Evolutionary conservation across 2,113 vertebrate species (phyloP).

Genomic region (Microcebus ravelobensis): DNA sequence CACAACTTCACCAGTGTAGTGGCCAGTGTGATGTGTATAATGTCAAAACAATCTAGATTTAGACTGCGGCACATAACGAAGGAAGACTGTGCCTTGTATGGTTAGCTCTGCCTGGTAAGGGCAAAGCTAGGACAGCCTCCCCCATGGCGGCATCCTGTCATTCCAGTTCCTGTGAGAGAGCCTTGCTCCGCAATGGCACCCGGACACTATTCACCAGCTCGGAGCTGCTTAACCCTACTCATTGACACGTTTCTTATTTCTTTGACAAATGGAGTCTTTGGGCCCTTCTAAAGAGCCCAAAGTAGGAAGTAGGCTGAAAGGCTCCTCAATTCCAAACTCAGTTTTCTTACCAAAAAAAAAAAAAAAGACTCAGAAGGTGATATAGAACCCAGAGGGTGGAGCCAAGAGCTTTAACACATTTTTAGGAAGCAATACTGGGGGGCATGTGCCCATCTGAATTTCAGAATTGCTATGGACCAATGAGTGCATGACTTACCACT

Average conservation of each 20-base stretch:
- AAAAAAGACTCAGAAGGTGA: neutral
- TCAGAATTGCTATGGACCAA: neutral
- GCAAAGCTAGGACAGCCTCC: neutral
- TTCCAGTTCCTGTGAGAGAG: neutral
- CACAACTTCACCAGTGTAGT: neutral
- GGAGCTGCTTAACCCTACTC: no score
- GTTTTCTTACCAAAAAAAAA: neutral
- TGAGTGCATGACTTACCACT: neutral
- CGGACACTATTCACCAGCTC: neutral
- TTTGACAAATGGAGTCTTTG: no score
- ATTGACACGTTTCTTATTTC: no score
- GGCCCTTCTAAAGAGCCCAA: no score
- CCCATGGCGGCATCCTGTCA: accelerated
- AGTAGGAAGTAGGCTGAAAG: neutral
- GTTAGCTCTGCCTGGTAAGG: neutral
- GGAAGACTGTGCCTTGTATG: neutral
- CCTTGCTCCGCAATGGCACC: neutral
- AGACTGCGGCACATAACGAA: neutral
- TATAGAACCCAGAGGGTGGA: neutral
- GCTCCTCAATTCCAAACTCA: neutral
- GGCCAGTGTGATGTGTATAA: neutral
- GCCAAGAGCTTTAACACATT: neutral
- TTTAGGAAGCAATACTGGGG: neutral
- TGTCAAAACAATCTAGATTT: neutral
- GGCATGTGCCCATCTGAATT: neutral